Evolutionary conservation across 1,140 invertebrate species (phyloP).

Genomic region (Drosophila ironensis): DNA sequence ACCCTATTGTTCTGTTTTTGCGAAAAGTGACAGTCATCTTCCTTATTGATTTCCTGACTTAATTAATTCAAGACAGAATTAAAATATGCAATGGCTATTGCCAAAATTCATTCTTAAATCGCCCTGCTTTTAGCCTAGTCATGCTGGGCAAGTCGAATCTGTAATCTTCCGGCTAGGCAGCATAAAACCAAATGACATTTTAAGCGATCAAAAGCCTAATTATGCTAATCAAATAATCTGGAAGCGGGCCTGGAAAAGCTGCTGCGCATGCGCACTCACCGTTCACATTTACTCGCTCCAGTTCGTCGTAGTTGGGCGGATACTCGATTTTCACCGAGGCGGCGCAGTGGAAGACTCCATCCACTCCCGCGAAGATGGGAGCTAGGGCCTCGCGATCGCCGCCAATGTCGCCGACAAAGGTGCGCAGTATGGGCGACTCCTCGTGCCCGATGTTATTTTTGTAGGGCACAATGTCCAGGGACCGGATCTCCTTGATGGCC

Average conservation of each 20-base stretch:
- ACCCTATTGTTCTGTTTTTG: too few relatives aligned
- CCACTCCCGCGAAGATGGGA: constrained; percentile 83
- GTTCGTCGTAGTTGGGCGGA: constrained; percentile 83
- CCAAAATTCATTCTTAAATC: neutral
- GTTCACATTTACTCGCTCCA: constrained; percentile 85
- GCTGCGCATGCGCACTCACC: constrained; percentile 83
- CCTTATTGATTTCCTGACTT: neutral
- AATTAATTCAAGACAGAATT: neutral
- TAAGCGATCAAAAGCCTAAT: neutral
- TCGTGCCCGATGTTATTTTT: constrained; percentile 83
- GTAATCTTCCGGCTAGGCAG: neutral
- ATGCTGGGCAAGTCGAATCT: neutral
- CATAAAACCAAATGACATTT: neutral
- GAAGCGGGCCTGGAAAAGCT: neutral
- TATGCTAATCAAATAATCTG: neutral
- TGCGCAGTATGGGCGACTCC: constrained; percentile 79
- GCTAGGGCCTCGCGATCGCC: constrained; percentile 78
- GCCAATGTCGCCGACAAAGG: constrained; percentile 83
- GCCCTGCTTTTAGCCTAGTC: neutral
- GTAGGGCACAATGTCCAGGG: constrained; percentile 85
- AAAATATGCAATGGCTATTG: neutral
- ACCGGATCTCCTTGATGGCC: constrained; percentile 84
- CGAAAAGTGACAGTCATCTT: neutral
- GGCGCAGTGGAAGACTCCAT: constrained; percentile 86
- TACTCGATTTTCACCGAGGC: constrained; percentile 85